Conservation (phyloP, 2,797 vertebrate species). For the Catostomus latipinnis region DNA sequence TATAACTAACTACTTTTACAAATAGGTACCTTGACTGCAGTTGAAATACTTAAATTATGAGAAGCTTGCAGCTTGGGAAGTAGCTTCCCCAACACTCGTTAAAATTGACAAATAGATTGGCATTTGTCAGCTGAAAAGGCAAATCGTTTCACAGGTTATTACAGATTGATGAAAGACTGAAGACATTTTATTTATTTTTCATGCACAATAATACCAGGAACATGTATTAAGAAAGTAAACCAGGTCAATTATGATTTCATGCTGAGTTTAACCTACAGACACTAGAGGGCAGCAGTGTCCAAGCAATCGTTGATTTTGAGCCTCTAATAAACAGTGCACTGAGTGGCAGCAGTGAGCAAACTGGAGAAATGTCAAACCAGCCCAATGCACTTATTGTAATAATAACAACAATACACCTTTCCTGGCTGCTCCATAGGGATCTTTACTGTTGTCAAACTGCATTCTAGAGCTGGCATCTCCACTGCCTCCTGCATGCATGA, state of each 20-base stretch:
- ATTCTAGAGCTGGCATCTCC: conserved; percentile 87
- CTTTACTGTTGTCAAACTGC: conserved; percentile 90
- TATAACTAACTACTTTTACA: too few relatives aligned
- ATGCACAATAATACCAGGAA: background rate
- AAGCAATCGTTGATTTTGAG: background rate
- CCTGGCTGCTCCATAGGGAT: conserved; percentile 85
- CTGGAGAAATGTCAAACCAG: background rate
- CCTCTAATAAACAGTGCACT: background rate
- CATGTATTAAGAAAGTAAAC: background rate
- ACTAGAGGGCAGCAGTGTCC: conserved; percentile 63
- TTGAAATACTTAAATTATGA: too few relatives aligned
- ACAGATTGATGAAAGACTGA: too few relatives aligned
- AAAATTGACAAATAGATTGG: too few relatives aligned
- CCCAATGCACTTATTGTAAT: too few relatives aligned
- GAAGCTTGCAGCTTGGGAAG: too few relatives aligned
- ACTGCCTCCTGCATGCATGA: conserved; percentile 80
- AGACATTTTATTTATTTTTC: too few relatives aligned
- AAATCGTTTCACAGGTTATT: too few relatives aligned
- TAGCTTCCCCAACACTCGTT: too few relatives aligned
- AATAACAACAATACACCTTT: conserved; percentile 79
- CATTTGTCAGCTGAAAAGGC: too few relatives aligned
- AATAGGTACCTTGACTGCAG: too few relatives aligned
- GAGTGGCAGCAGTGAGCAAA: background rate
- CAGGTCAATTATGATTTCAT: background rate
- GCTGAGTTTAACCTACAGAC: conserved; percentile 34